These are phyloP conservation scores for Onthophagus sagittarius DNA, from an alignment of 2,888 invertebrate species.

Conservation along the genomic window DNA sequence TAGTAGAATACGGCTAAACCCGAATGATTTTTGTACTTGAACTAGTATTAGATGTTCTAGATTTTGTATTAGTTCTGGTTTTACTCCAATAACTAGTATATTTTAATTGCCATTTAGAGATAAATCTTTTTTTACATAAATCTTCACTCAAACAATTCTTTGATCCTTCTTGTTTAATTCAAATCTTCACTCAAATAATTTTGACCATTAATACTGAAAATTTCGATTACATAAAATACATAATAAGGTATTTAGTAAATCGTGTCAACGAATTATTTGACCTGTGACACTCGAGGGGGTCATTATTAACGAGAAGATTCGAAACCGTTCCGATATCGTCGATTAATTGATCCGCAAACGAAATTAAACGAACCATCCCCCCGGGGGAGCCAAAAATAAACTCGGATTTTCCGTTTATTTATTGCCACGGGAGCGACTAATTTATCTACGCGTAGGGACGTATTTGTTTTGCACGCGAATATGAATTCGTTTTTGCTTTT, in stretches of 20 bases:
- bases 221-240: too few species aligned
- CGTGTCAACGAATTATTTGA: not conserved
- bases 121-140: too few species aligned
- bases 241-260: not conserved
- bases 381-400: not conserved
- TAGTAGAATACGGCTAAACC: too few species aligned
- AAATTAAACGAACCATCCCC: slow-evolving; percentile 2
- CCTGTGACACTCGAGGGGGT: slow-evolving; percentile 1
- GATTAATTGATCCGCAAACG: slow-evolving; percentile 8
- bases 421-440: not conserved
- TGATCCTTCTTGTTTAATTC: too few species aligned
- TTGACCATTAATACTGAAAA: too few species aligned
- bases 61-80: too few species aligned
- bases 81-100: too few species aligned
- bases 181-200: too few species aligned
- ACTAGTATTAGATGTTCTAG: too few species aligned
- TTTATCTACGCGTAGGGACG: slow-evolving; percentile 2
- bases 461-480: slow-evolving; percentile 9
- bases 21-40: too few species aligned
- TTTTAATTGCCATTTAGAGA: too few species aligned
- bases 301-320: not conserved
- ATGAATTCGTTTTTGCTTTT: not conserved
- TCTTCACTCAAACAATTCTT: too few species aligned
- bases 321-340: slow-evolving; percentile 5
- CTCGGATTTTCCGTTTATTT: slow-evolving; percentile 13